A percentile compares a stretch with the other conserved stretches of the same genome.
Evolutionary conservation across 2,888 invertebrate genomes (phyloP).

Genomic region (Temnothorax ravouxi): DNA sequence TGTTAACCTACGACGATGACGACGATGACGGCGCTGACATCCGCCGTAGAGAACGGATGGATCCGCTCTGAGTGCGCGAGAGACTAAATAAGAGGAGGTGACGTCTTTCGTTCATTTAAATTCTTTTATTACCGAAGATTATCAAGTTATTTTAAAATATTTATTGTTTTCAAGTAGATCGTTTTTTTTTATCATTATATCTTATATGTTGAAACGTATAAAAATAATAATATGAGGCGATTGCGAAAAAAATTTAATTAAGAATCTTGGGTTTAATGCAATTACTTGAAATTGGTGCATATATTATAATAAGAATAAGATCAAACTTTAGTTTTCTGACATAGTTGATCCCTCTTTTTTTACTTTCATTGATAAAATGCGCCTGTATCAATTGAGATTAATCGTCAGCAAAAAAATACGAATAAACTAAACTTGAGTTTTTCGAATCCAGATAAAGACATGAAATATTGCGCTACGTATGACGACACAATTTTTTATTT

Average conservation of each 20-base stretch:
- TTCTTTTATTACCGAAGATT: neutral
- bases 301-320: neutral
- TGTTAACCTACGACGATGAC: constrained; percentile 58
- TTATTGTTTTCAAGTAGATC: neutral
- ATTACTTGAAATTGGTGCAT: neutral
- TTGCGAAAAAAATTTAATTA: neutral
- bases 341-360: neutral
- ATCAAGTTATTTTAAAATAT: neutral
- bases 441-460: neutral
- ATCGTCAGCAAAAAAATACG: neutral
- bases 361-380: neutral
- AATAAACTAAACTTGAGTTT: neutral
- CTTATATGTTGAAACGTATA: too few species aligned
- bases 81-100: neutral
- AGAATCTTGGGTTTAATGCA: neutral
- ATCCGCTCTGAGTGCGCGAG: constrained; percentile 21
- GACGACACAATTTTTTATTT: neutral
- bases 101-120: neutral
- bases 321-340: neutral
- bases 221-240: neutral
- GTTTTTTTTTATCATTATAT: neutral
- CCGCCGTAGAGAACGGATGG: constrained; percentile 4
- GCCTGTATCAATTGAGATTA: neutral
- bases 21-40: constrained; percentile 37
- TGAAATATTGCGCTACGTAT: neutral